Evolutionary conservation across 1,140 invertebrate genomes (phyloP).

Genomic region (Apis florea): DNA sequence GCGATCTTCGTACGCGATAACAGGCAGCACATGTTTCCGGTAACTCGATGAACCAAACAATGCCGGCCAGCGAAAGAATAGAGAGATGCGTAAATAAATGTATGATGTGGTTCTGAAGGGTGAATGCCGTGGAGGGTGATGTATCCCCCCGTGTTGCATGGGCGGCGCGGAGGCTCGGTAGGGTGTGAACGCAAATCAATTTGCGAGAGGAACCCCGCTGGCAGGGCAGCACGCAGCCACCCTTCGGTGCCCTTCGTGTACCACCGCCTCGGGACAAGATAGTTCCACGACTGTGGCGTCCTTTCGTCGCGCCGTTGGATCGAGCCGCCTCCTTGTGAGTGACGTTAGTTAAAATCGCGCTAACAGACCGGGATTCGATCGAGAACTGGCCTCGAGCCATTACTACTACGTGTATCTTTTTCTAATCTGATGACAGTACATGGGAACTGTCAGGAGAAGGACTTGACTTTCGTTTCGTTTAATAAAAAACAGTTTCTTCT

Average conservation of each 20-base stretch:
- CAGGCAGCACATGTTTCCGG: conserved; percentile 75
- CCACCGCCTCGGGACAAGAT: conserved; percentile 76
- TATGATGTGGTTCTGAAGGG: conserved; percentile 79
- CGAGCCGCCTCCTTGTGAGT: conserved; percentile 64
- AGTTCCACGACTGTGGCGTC: conserved; percentile 52
- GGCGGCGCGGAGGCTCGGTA: conserved; percentile 62
- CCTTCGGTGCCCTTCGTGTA: conserved; percentile 62
- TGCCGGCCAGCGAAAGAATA: conserved; percentile 67
- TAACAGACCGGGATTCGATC: conserved; percentile 57
- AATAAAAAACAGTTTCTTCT: neutral
- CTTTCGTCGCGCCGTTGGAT: conserved; percentile 36
- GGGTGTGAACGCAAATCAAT: conserved; percentile 82
- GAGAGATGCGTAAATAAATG: conserved; percentile 79
- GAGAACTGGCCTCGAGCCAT: conserved; percentile 27
- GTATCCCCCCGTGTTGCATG: conserved; percentile 34
- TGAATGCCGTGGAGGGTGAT: conserved; percentile 64
- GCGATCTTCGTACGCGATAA: conserved; percentile 67
- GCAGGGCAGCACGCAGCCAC: conserved; percentile 67
- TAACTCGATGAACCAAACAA: conserved; percentile 79
- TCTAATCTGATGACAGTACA: neutral
- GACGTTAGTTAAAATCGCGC: conserved; percentile 74
- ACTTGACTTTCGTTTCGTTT: neutral
- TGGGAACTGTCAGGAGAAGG: neutral
- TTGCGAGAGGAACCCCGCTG: conserved; percentile 73
- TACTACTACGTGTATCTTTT: neutral